Conservation (phyloP, 1,140 invertebrate genomes). For the Danaus plexippus region DNA sequence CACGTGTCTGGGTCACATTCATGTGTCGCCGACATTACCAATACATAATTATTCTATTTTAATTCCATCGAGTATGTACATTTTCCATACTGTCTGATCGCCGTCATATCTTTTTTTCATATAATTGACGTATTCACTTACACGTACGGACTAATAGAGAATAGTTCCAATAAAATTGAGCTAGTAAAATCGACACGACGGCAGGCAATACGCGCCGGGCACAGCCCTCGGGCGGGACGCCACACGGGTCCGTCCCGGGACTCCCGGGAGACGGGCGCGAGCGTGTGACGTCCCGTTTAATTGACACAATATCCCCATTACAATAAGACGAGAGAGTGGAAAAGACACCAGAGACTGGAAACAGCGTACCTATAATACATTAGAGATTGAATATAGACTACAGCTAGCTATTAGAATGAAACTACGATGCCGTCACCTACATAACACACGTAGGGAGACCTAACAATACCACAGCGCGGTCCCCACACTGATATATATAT, state of each 20-base stretch:
- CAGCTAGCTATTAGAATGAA: constrained; percentile 55
- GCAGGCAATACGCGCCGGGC: constrained; percentile 33
- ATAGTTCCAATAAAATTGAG: constrained; percentile 62
- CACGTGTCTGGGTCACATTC: too few relatives aligned
- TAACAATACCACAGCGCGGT: constrained; percentile 39
- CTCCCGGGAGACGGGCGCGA: constrained; percentile 17
- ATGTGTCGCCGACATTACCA: too few relatives aligned
- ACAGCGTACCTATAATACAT: constrained; percentile 51
- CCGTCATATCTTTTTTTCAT: constrained; percentile 18
- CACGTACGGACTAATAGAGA: constrained; percentile 55
- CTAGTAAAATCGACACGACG: constrained; percentile 57
- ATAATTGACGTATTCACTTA: constrained; percentile 68
- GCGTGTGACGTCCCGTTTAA: constrained; percentile 37
- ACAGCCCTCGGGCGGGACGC: constrained; percentile 14
- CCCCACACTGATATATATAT: constrained; percentile 16
- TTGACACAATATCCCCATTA: constrained; percentile 62
- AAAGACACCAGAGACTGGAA: constrained; percentile 57
- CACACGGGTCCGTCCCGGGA: constrained; percentile 12
- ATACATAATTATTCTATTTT: too few relatives aligned
- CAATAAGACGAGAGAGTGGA: constrained; percentile 53
- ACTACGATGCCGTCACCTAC: constrained; percentile 54
- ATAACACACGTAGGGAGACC: constrained; percentile 51
- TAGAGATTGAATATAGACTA: constrained; percentile 59
- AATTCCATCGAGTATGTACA: too few relatives aligned
- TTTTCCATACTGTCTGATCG: too few relatives aligned